Evolutionary conservation across 2,888 invertebrate species (phyloP).

Genomic region (Oscheius sp.): DNA sequence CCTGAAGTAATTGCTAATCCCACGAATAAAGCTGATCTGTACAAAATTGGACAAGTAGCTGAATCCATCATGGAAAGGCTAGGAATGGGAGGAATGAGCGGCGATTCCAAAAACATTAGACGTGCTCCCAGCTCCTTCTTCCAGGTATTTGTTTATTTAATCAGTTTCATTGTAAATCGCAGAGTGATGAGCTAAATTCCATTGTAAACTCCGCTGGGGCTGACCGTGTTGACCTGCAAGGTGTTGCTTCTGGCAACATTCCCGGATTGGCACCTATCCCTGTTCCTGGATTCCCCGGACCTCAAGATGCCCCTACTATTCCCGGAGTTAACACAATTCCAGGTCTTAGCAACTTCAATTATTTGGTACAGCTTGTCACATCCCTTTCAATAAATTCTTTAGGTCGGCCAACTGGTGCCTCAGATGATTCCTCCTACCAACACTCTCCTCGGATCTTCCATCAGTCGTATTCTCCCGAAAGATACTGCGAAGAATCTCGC

Average conservation of each 20-base stretch:
- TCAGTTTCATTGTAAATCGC: constrained; percentile 39
- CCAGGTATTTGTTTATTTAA: constrained; percentile 29
- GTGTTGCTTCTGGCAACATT: constrained; percentile 63
- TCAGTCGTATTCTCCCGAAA: constrained; percentile 72
- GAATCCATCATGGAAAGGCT: constrained; percentile 68
- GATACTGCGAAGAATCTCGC: constrained; percentile 73
- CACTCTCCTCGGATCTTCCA: constrained; percentile 72
- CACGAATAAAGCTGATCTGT: constrained; percentile 32
- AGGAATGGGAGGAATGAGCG: constrained; percentile 52
- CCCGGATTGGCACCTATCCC: constrained; percentile 73
- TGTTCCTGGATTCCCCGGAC: constrained; percentile 71
- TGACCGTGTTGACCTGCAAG: constrained; percentile 70
- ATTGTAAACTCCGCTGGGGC: constrained; percentile 66
- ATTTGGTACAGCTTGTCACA: constrained; percentile 55
- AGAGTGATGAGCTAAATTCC: constrained; percentile 68
- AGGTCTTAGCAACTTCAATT: constrained; percentile 73
- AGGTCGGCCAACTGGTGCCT: constrained; percentile 73
- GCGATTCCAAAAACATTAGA: constrained; percentile 45
- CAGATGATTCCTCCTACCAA: constrained; percentile 74
- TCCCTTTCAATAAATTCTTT: constrained; percentile 1
- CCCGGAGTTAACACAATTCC: constrained; percentile 74
- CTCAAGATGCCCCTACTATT: constrained; percentile 71
- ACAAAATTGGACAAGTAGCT: constrained; percentile 68
- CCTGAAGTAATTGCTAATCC: constrained; percentile 16
- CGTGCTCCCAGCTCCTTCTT: constrained; percentile 51